phyloP scores from a whole-genome alignment of 1,140 invertebrate species.

The Lycorma delicatula region DNA sequence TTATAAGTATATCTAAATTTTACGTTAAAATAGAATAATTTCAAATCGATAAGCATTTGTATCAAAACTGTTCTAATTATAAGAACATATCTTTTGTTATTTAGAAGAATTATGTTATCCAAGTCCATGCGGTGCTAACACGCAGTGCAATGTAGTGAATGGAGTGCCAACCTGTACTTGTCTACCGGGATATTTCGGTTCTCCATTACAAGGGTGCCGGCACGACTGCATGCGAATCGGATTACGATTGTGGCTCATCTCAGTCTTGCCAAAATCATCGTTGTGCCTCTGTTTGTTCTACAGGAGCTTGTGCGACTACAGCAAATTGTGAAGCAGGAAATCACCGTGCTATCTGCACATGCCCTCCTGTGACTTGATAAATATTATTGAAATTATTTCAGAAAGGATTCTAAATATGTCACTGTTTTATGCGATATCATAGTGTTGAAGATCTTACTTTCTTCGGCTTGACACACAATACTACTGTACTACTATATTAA shows the following conservation, averaged over 20 bases:
- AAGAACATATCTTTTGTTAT: too few relatives aligned
- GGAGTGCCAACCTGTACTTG: slow-evolving; percentile 67
- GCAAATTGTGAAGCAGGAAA: slow-evolving; percentile 69
- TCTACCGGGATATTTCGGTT: slow-evolving; percentile 58
- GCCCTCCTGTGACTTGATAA: slow-evolving; percentile 52
- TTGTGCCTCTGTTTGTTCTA: slow-evolving; percentile 66
- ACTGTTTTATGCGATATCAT: too few relatives aligned
- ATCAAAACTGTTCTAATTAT: too few relatives aligned
- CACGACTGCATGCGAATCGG: slow-evolving; percentile 71
- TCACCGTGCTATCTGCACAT: slow-evolving; percentile 71
- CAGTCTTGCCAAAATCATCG: slow-evolving; percentile 64
- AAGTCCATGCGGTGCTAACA: slow-evolving; percentile 68
- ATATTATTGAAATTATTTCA: background rate
- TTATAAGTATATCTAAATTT: too few relatives aligned
- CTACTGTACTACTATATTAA: too few relatives aligned
- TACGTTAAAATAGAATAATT: too few relatives aligned
- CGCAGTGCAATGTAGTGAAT: slow-evolving; percentile 66
- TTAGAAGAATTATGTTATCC: slow-evolving; percentile 69
- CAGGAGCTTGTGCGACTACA: slow-evolving; percentile 60
- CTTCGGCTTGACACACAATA: too few relatives aligned
- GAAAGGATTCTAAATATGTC: too few relatives aligned
- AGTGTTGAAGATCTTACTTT: too few relatives aligned
- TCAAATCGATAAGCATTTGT: too few relatives aligned
- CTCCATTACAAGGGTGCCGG: slow-evolving; percentile 61
- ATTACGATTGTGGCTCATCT: slow-evolving; percentile 58